Evolutionary conservation across 2,113 vertebrate species (phyloP).

Genomic region (Microcebus ravelobensis): DNA sequence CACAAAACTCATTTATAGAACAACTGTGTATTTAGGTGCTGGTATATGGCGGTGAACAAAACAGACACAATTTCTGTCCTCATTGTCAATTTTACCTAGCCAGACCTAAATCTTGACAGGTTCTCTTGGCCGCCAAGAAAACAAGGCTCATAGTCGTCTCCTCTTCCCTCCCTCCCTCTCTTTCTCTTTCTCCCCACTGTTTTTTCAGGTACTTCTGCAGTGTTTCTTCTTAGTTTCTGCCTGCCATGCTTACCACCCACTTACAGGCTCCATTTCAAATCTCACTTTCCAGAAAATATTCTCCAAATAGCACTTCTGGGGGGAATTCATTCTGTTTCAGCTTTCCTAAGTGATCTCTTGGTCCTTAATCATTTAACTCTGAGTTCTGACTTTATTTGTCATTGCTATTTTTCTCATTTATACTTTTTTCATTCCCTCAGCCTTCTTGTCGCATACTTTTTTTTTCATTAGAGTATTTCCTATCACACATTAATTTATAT

Average conservation of each 20-base stretch:
- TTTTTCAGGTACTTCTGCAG: background rate
- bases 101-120: background rate
- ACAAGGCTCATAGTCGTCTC: background rate
- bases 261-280: background rate
- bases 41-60: background rate
- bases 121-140: background rate
- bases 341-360: background rate
- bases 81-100: background rate
- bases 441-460: background rate
- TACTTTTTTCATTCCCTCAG: background rate
- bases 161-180: too few species aligned
- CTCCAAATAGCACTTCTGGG: background rate
- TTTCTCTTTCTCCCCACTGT: background rate
- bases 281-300: background rate
- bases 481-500: background rate
- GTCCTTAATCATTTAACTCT: background rate
- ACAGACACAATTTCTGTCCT: background rate
- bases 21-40: background rate
- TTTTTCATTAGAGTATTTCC: background rate
- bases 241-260: background rate
- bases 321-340: background rate
- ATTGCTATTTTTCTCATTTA: background rate
- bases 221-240: background rate
- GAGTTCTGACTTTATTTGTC: background rate
- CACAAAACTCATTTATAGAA: background rate